A percentile compares a stretch with the other conserved stretches of the same genome.
These are phyloP conservation scores for Sternarchorhynchus goeldii DNA, from an alignment of 2,797 vertebrate genomes.

Conservation along the genomic window DNA sequence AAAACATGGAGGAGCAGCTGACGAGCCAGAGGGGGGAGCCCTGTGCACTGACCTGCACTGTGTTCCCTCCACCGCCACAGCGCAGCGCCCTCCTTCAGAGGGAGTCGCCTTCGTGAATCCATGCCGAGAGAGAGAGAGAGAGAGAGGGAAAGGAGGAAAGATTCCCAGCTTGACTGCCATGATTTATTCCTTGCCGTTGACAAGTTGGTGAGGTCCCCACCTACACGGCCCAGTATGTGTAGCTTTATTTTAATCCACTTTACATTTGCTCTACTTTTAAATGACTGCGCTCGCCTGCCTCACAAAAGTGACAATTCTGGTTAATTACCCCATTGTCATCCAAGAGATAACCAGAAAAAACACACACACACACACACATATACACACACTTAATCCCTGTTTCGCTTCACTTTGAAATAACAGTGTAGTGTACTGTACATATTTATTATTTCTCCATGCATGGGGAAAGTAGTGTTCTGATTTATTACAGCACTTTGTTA, in stretches of 20 bases:
- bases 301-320: conserved; percentile 24
- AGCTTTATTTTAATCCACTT: conserved; percentile 21
- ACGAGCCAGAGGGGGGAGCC: conserved; percentile 24
- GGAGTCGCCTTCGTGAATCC: conserved; percentile 5
- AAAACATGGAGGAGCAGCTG: not conserved
- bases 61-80: not conserved
- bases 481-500: conserved; percentile 61
- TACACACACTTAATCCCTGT: conserved; percentile 31
- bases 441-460: conserved; percentile 55
- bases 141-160: not conserved
- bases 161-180: conserved; percentile 2
- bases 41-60: conserved; percentile 6
- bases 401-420: conserved; percentile 48
- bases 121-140: not conserved
- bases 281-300: conserved; percentile 23
- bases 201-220: conserved; percentile 15
- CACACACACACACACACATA: not conserved
- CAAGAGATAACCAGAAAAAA: conserved; percentile 10
- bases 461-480: conserved; percentile 53
- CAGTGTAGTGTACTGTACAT: conserved; percentile 43
- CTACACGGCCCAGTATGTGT: conserved; percentile 1
- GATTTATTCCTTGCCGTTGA: conserved; percentile 23
- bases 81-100: not conserved
- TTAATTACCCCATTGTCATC: conserved; percentile 42
- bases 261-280: conserved; percentile 30